Conservation (phyloP, 2,888 invertebrate species). For the Malthinus seriepunctatus region DNA sequence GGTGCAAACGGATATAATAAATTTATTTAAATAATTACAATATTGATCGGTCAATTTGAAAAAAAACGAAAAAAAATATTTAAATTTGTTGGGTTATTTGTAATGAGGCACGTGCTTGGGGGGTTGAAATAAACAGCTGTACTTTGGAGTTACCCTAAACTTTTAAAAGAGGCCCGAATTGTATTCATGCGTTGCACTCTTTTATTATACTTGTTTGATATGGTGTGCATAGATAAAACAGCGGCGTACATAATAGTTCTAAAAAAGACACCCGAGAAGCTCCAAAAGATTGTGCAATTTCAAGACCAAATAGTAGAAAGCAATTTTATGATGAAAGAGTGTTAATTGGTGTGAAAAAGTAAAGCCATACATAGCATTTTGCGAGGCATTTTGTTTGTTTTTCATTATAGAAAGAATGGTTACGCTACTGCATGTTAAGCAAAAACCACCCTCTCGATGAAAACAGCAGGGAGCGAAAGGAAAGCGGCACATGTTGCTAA, state of each 20-base stretch:
- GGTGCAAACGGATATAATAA: too few species aligned
- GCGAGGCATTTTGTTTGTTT: background rate
- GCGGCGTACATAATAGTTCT: background rate
- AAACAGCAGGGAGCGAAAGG: conserved; percentile 6
- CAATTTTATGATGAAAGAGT: background rate
- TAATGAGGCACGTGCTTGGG: conserved; percentile 29
- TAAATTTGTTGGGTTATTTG: conserved; percentile 12
- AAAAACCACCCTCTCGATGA: conserved; percentile 8
- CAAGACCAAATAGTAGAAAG: background rate
- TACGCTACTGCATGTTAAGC: conserved; percentile 14
- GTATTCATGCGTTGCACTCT: conserved; percentile 12
- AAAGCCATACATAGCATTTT: background rate
- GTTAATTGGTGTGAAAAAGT: background rate
- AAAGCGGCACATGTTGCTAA: conserved; percentile 21
- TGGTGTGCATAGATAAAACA: background rate
- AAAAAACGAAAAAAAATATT: too few species aligned
- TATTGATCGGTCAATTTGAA: background rate
- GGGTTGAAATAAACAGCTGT: conserved; percentile 35
- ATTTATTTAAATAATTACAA: too few species aligned
- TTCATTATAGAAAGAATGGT: too few species aligned
- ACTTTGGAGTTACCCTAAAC: conserved; percentile 16
- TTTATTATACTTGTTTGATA: background rate
- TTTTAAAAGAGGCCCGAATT: conserved; percentile 12
- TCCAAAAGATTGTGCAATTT: background rate
- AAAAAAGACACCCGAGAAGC: too few species aligned